Evolutionary conservation across 1,140 invertebrate species (phyloP), one percentile per base, ranked within the genome.

Genomic region (Linepithema humile): DNA sequence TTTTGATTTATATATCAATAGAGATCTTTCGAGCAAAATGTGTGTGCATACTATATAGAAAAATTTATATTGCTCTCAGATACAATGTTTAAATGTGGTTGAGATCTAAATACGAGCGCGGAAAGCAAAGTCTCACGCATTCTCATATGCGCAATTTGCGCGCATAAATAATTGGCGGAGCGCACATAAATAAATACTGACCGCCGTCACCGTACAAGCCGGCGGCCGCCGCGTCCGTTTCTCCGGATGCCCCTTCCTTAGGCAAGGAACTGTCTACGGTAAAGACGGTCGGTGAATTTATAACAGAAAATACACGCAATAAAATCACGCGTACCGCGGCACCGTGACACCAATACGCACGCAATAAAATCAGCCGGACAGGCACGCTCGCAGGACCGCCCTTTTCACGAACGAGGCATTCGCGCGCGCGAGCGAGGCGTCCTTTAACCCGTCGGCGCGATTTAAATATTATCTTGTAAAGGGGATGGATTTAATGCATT

Each of bases 221-320:
- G 15, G 26, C 10, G 38, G 9, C 72, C 29, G 15, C 15, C 45
- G 48, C 67, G 83, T 65, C 80, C 85, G 82, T 74, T 84, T 82
- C 53, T 26, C 59, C 67, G 35, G 17, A 20, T 65, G 35, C 26
- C 1, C 40, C 65, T 29, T 23, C 17, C 17, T 38, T 3, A 55
- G 40, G 7, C 9, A 23, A 74, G 73, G n/a, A 80, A 72, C 59
- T 57, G 55, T 10, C 15, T n/a, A 10, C 48, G 62, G 69, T n/a
- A n/a, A n/a, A n/a, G n/a, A 62, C 62, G 57, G 62, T 50, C 80
- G 70, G 57, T 50, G 89, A 88, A 93, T 93, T 93, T 93, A 93
- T 93, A 92, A 93, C 88, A 85, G 91, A 93, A 93, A 93, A 92
- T 93, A 93, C 92, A 92, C 64, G 92, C 89, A 93, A 93, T 93